Conservation (phyloP, 2,113 vertebrate genomes). For the Candoia aspera region DNA sequence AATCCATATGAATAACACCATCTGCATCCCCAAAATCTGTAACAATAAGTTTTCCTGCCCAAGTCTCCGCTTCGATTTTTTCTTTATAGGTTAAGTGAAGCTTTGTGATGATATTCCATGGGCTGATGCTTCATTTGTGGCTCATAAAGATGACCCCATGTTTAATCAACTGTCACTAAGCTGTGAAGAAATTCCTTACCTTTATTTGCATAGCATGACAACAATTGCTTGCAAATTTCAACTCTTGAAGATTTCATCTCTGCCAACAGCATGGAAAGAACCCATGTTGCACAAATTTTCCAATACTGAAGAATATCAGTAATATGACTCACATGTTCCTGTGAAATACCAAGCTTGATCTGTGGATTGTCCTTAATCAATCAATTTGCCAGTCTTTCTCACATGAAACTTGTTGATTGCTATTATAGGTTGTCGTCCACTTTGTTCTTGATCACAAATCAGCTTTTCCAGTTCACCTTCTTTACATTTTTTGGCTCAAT, state of each 20-base stretch:
- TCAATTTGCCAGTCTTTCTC: not conserved
- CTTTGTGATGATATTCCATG: not conserved
- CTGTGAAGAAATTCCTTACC: not conserved
- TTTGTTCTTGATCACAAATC: not conserved
- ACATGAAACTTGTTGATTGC: not conserved
- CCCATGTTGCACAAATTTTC: not conserved
- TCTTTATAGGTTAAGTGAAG: not conserved
- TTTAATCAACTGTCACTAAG: not conserved
- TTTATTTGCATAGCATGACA: not conserved
- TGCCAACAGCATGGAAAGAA: not conserved
- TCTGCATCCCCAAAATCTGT: not conserved
- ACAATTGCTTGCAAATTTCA: not conserved
- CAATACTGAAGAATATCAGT: not conserved
- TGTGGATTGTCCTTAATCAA: not conserved
- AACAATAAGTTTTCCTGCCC: not conserved
- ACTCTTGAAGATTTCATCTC: not conserved
- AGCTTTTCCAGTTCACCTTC: not conserved
- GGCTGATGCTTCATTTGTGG: not conserved
- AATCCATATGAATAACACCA: not conserved
- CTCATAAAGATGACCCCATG: not conserved
- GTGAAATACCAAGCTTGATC: not conserved
- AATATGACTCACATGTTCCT: not conserved
- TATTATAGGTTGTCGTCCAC: not conserved
- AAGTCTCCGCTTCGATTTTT: not conserved
- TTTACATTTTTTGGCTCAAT: not conserved